Evolutionary conservation across 2,888 invertebrate genomes (phyloP), one percentile per base, ranked within the genome.

Genomic region (Heteromyza rotundicornis): DNA sequence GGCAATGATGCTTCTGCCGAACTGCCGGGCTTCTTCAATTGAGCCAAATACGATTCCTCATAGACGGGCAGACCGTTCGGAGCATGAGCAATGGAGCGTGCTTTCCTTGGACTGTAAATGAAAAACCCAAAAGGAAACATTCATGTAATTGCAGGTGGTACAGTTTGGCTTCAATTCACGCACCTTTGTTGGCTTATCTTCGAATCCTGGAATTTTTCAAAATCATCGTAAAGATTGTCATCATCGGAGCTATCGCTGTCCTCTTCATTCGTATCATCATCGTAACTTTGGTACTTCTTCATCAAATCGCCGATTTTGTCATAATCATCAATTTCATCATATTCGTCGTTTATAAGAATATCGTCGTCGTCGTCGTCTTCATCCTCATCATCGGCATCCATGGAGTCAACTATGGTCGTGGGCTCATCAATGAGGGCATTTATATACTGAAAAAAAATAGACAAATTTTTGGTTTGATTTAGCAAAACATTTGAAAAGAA

Each of bases 51-150:
- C 17, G 82, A 79, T 64, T 80, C 83, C 58, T 77, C 72, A 61
- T 80, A 77, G 49, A 81, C 73, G n/a, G 78, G 72, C 2, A 47
- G 2, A 19, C 14, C 47, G 47, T 70, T 70, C 59, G 68, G 67
- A 5, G 70, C 50, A 2, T 68, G 69, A 8, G 74, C 63, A 72
- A 85, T 79, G 36, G 83, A 82, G 57, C 85, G 80, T 67, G 80
- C 73, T 67, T 72, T 76, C 65, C 84, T 80, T 47, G 55, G 50
- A 40, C 67, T 69, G 24, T 20, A 60, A 19, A n/a, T n/a, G n/a
- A 53, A 16, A 12, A 16, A 51, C 22, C 24, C 0, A 19, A 44
- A 12, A 44, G 17, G 5, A 1, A 49, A 2, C 32, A 19, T 35
- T 44, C 5, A 10, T 3, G 3, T 1, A 32, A 19, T 1, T n/a